phyloP scores from a whole-genome alignment of 1,140 invertebrate species.

The Saccostrea echinata region DNA sequence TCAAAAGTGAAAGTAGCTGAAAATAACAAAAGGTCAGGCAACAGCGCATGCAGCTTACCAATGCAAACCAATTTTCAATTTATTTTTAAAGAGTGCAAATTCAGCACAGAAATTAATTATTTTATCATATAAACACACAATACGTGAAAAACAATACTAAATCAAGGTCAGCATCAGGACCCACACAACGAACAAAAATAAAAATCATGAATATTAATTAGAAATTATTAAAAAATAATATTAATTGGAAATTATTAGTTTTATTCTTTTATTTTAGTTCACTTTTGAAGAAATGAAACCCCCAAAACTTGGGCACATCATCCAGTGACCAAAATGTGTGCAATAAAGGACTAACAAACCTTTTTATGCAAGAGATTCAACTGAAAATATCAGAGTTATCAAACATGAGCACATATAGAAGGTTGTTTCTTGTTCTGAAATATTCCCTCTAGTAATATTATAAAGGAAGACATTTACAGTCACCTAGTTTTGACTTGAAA shows the following conservation, averaged over 20 bases:
- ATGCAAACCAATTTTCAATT: slow-evolving; percentile 41
- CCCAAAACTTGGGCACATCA: not conserved
- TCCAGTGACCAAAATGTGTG: not conserved
- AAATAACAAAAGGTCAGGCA: slow-evolving; percentile 16
- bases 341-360: not conserved
- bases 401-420: too few species aligned
- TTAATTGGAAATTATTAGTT: not conserved
- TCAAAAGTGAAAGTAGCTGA: not conserved
- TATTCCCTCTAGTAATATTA: too few species aligned
- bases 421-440: too few species aligned
- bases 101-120: slow-evolving; percentile 5
- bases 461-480: too few species aligned
- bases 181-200: not conserved
- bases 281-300: not conserved
- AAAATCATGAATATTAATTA: not conserved
- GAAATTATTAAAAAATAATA: not conserved
- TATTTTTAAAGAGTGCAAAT: not conserved
- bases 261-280: not conserved
- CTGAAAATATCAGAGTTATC: not conserved
- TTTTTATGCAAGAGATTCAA: not conserved
- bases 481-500: too few species aligned
- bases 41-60: slow-evolving; percentile 51
- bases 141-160: not conserved
- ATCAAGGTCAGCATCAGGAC: slow-evolving; percentile 30
- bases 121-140: slow-evolving; percentile 35